These are phyloP conservation scores for Andrena praecox DNA, from an alignment of 2,888 invertebrate species.

Conservation along the genomic window DNA sequence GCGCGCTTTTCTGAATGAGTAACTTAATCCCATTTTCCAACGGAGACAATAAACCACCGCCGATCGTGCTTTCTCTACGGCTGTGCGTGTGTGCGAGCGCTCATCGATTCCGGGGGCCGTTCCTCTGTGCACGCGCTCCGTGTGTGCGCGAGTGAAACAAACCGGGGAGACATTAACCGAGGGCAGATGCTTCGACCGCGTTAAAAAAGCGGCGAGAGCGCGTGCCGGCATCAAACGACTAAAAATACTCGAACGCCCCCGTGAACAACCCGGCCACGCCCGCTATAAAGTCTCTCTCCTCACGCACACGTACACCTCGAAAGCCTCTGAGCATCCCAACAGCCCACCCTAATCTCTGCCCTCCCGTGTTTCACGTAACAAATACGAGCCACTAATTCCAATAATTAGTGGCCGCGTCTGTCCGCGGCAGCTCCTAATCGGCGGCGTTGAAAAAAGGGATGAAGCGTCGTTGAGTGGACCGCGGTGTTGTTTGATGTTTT, in stretches of 20 bases:
- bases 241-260: slow-evolving; percentile 82
- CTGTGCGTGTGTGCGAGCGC: neutral
- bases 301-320: slow-evolving; percentile 56
- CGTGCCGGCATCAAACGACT: slow-evolving; percentile 75
- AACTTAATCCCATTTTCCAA: slow-evolving; percentile 74
- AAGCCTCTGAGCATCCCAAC: slow-evolving; percentile 58
- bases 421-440: slow-evolving; percentile 27
- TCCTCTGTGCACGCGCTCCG: neutral
- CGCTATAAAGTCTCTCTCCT: slow-evolving; percentile 78
- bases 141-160: slow-evolving; percentile 20
- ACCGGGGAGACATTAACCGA: slow-evolving; percentile 66
- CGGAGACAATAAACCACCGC: slow-evolving; percentile 74
- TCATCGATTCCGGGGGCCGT: neutral
- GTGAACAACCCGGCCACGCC: slow-evolving; percentile 79
- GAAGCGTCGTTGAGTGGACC: neutral
- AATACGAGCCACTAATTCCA: slow-evolving; percentile 72
- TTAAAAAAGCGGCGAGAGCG: slow-evolving; percentile 72
- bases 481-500: neutral
- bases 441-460: neutral
- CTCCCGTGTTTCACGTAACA: slow-evolving; percentile 58
- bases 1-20: slow-evolving; percentile 65
- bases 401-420: slow-evolving; percentile 70
- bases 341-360: slow-evolving; percentile 62
- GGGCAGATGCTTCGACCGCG: slow-evolving; percentile 74
- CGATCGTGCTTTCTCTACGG: neutral